Conservation (phyloP, 2,888 invertebrate genomes). For the Morinoia aosen region DNA sequence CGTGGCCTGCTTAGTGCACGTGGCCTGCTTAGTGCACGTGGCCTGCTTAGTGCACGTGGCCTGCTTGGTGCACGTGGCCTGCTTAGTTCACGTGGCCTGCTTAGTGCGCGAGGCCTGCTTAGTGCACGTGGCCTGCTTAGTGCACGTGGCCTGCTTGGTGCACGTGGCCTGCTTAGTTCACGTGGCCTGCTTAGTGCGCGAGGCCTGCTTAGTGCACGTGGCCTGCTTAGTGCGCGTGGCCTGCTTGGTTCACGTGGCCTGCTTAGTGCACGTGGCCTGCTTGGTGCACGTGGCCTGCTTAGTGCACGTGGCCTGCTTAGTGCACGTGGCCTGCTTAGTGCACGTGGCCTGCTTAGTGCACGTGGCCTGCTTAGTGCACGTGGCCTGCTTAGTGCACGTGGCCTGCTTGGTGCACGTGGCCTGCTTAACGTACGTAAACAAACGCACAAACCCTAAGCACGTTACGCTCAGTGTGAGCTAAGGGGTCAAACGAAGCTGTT, state of each 20-base stretch:
- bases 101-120: not conserved
- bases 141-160: not conserved
- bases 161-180: not conserved
- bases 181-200: not conserved
- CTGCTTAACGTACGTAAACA: not conserved
- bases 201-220: not conserved
- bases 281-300: not conserved
- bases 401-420: not conserved
- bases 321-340: not conserved
- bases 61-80: not conserved
- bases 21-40: not conserved
- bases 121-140: not conserved
- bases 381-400: not conserved
- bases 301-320: not conserved
- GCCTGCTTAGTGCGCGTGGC: not conserved
- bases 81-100: not conserved
- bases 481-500: no score
- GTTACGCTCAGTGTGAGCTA: no score
- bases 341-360: not conserved
- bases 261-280: not conserved
- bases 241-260: not conserved
- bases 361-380: not conserved
- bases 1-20: not conserved
- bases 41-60: not conserved
- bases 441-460: no score